Evolutionary conservation across 37 sponge, comb jelly and placozoan species (phyloP), one percentile per base, ranked within the genome.

Genomic region (Ianthella basta): DNA sequence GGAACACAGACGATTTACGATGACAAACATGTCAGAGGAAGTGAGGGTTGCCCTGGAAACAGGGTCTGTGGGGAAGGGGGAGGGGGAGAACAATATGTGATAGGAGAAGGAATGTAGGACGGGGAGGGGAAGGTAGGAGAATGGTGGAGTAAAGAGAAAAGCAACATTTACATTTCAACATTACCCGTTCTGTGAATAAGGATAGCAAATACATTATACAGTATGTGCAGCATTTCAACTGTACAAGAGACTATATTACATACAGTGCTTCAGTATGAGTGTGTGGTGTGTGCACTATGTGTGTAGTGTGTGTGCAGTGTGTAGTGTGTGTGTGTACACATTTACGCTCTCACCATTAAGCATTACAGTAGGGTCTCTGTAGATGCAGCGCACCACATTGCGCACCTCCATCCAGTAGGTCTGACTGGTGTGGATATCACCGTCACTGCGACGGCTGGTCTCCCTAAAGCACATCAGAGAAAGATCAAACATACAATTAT

Each of bases 351-450:
- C n/a, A 75, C 78, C 78, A 80, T 57, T 59, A 4, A 59, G 35
- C 24, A 60, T n/a, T 12, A 60, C 60, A 25, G 32, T 27, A 2
- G 81, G 61, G 35, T 80, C 38, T 0, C 94, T 37, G 80, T 93
- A 93, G 80, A 93, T 89, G 30, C 86, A 69, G 0, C 91, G 81
- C 19, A 93, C 88, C 18, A 89, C 74, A 27, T 93, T 91, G 18
- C 94, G 55, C 33, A 93, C 84, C 79, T 93, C 94, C 94, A 93
- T 93, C 94, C 94, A 93, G 60, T 93, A 87, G 37, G 85, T 88
- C 80, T 93, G 94, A 1, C 88, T 90, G 23, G 85, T 85, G 53
- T 89, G 91, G 16, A 83, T 81, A 37, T 93, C 94, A 21, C 86
- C 74, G 60, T 90, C 94, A 44, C 50, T 53, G 82, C 88, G 27